phyloP scores from a whole-genome alignment of 2,888 invertebrate species.

The Catocala nupta region DNA sequence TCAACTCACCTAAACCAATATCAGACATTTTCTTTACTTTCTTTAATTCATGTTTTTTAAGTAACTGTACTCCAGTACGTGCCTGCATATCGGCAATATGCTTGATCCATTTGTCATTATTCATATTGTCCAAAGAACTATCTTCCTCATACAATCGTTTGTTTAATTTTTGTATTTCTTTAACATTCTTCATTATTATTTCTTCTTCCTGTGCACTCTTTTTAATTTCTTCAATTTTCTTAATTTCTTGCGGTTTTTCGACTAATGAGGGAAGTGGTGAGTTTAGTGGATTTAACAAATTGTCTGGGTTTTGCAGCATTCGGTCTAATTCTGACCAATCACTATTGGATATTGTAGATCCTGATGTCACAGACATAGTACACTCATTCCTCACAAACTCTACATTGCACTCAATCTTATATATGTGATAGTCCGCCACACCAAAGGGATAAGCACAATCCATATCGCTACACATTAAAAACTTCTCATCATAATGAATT shows the following conservation, averaged over 20 bases:
- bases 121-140: constrained; percentile 45
- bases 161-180: constrained; percentile 60
- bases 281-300: constrained; percentile 26
- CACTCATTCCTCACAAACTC: constrained; percentile 47
- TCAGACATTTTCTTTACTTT: constrained; percentile 49
- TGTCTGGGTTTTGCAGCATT: constrained; percentile 53
- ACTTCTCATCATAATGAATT: constrained; percentile 68
- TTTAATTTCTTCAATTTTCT: constrained; percentile 22
- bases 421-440: constrained; percentile 62
- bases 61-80: constrained; percentile 55
- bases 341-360: constrained; percentile 55
- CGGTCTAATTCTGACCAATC: constrained; percentile 64
- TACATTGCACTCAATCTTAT: constrained; percentile 52
- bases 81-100: constrained; percentile 63
- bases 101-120: constrained; percentile 68
- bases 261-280: constrained; percentile 14
- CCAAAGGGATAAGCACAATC: constrained; percentile 75
- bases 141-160: constrained; percentile 45
- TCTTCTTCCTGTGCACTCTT: constrained; percentile 36
- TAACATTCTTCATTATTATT: constrained; percentile 53
- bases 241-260: constrained; percentile 22
- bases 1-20: constrained; percentile 57
- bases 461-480: constrained; percentile 72
- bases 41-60: constrained; percentile 64
- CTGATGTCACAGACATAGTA: constrained; percentile 12